Conservation (phyloP, 1,140 invertebrate species). For the Charaxes varanes region DNA sequence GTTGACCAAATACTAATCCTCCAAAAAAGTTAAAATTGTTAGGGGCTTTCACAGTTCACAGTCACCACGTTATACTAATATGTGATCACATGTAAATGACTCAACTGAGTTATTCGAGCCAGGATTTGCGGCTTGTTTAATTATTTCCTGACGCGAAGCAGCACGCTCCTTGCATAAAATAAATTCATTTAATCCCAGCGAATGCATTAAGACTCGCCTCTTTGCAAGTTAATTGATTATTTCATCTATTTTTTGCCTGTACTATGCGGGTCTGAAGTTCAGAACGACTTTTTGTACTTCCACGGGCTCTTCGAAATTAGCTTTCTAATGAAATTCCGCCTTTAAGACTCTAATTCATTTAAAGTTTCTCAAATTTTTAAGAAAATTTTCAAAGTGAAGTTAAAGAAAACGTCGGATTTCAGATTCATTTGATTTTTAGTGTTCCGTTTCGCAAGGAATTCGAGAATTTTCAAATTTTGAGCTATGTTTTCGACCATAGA, state of each 20-base stretch:
- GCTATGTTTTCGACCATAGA: too few relatives aligned
- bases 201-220: conserved; percentile 34
- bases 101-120: conserved; percentile 32
- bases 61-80: conserved; percentile 11
- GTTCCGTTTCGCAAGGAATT: too few relatives aligned
- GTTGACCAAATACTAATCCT: too few relatives aligned
- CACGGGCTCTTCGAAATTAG: conserved; percentile 3
- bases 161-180: conserved; percentile 34
- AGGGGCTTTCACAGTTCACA: too few relatives aligned
- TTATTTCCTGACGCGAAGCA: conserved; percentile 32
- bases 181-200: conserved; percentile 39
- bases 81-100: conserved; percentile 30
- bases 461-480: too few relatives aligned
- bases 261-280: neutral
- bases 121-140: conserved; percentile 35
- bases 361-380: neutral
- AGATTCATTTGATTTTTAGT: too few relatives aligned
- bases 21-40: conserved; percentile 5
- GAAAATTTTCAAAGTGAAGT: too few relatives aligned
- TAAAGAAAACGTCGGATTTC: too few relatives aligned
- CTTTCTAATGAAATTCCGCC: conserved; percentile 6
- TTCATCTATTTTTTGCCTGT: conserved; percentile 18
- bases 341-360: conserved; percentile 2
- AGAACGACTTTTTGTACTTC: conserved; percentile 1
- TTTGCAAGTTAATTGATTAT: conserved; percentile 35